Evolutionary conservation across 2,888 invertebrate species (phyloP).

Genomic region (Nemurella pictetii): DNA sequence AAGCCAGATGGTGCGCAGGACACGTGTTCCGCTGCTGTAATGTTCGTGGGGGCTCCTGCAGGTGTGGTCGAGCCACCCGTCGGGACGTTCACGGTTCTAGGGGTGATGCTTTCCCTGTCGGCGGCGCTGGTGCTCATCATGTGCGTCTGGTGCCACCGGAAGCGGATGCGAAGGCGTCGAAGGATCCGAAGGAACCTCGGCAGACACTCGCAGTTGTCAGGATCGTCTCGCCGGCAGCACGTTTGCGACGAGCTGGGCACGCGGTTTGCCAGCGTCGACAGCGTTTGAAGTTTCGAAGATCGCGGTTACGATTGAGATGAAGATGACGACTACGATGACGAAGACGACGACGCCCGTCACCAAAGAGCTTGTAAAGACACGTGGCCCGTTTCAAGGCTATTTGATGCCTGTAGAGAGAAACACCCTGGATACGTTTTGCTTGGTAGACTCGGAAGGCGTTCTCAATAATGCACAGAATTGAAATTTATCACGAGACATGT

Average conservation of each 20-base stretch:
- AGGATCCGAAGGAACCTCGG: constrained; percentile 52
- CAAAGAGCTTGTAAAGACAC: constrained; percentile 19
- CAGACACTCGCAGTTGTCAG: constrained; percentile 53
- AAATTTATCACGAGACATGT: not conserved
- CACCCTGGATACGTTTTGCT: not conserved
- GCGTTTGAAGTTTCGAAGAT: constrained; percentile 53
- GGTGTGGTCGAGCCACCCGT: constrained; percentile 58
- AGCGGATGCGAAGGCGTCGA: constrained; percentile 56
- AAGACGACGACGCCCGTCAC: not conserved
- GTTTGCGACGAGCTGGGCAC: constrained; percentile 61
- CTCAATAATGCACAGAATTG: not conserved
- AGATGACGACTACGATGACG: not conserved
- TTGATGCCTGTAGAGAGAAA: no score
- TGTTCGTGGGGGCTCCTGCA: no score
- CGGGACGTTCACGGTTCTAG: constrained; percentile 61
- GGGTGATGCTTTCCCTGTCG: constrained; percentile 54
- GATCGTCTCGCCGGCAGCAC: constrained; percentile 51
- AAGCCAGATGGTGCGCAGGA: no score
- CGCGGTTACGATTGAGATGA: no score
- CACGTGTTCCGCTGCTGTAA: no score
- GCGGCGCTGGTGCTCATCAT: constrained; percentile 55
- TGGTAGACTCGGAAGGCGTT: not conserved
- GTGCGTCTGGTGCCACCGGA: constrained; percentile 62
- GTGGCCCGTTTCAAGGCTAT: no score
- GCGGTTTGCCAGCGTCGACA: constrained; percentile 60